Conservation (phyloP, 2,113 vertebrate genomes). For the Capreolus pygargus region DNA sequence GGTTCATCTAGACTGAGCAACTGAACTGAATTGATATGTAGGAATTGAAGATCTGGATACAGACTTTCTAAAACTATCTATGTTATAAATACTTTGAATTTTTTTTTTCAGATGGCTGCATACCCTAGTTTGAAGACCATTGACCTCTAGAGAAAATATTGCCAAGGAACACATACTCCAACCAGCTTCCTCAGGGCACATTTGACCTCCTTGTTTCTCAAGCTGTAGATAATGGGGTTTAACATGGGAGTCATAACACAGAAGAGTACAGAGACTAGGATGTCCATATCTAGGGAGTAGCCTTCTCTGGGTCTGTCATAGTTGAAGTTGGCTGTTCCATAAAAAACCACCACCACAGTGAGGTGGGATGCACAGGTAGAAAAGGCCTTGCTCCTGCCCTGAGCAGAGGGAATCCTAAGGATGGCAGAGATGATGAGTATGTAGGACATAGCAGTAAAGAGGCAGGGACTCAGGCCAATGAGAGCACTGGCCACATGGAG, state of each 20-base stretch:
- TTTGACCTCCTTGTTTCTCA: slow-evolving; percentile 45
- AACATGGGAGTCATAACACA: slow-evolving; percentile 18
- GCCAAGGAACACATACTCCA: not conserved
- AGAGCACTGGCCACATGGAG: slow-evolving; percentile 37
- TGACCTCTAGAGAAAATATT: not conserved
- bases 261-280: slow-evolving; percentile 46
- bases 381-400: slow-evolving; percentile 56
- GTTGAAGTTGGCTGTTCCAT: slow-evolving; percentile 56
- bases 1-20: not conserved
- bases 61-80: not conserved
- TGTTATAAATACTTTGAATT: not conserved
- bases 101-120: not conserved
- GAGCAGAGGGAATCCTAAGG: slow-evolving; percentile 17
- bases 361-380: slow-evolving; percentile 57
- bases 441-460: slow-evolving; percentile 45
- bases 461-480: slow-evolving; percentile 43
- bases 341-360: slow-evolving; percentile 26
- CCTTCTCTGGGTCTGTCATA: slow-evolving; percentile 42
- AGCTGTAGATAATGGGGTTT: slow-evolving; percentile 12
- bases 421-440: slow-evolving; percentile 40
- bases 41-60: not conserved
- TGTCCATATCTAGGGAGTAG: slow-evolving; percentile 34
- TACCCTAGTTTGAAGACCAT: not conserved
- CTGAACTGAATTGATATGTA: not conserved
- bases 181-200: not conserved